phyloP scores from a whole-genome alignment of 2,888 invertebrate genomes.

The Sipha maydis region DNA sequence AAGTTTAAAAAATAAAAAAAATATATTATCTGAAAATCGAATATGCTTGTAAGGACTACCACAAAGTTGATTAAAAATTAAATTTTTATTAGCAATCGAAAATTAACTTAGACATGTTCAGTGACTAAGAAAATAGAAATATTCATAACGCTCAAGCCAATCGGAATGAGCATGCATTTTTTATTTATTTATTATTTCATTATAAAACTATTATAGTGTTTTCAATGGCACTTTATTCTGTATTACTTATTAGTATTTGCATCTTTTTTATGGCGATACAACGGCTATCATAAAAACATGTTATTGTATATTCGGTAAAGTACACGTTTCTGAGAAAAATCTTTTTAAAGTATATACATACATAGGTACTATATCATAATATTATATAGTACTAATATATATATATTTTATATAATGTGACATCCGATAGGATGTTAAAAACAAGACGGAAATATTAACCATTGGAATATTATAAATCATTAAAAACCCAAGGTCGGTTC shows the following conservation, averaged over 20 bases:
- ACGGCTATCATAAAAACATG: background rate
- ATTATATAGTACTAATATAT: no score
- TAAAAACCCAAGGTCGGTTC: constrained; percentile 18
- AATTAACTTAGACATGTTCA: background rate
- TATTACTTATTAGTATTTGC: no score
- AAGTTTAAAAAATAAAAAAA: no score
- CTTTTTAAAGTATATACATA: no score
- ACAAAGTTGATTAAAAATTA: no score
- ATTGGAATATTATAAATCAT: constrained; percentile 45
- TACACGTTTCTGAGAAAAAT: background rate
- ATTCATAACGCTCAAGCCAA: background rate
- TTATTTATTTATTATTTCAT: constrained; percentile 2
- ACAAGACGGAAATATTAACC: background rate
- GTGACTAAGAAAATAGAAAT: no score
- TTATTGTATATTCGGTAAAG: constrained; percentile 2
- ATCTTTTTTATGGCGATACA: background rate
- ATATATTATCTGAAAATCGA: no score
- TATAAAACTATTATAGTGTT: constrained; percentile 41
- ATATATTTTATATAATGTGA: no score
- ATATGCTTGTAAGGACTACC: no score
- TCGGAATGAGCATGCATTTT: background rate
- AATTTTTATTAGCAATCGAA: background rate
- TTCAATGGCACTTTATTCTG: constrained; percentile 4
- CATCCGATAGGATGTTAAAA: constrained; percentile 35
- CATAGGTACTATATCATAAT: background rate